Evolutionary conservation across 2,113 vertebrate genomes (phyloP).

Genomic region (Periophthalmodon schlosseri): DNA sequence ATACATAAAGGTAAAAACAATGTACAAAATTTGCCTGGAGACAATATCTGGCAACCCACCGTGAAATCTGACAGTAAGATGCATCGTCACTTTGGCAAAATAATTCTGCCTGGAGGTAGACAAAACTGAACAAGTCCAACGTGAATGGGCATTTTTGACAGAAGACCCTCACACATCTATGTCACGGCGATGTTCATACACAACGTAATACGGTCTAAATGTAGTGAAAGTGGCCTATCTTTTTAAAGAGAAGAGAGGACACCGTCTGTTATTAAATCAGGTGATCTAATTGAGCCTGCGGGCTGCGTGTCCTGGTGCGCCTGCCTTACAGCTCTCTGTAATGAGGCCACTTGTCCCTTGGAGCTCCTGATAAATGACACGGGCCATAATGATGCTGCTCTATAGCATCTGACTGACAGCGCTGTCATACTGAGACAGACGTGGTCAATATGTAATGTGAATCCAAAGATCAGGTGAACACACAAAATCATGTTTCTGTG

Average conservation of each 20-base stretch:
- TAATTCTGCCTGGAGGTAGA: background rate
- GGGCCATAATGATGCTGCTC: constrained; percentile 23
- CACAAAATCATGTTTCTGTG: background rate
- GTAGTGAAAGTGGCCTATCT: background rate
- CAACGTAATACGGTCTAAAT: background rate
- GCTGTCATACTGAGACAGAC: constrained; percentile 3
- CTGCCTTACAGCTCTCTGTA: constrained; percentile 41
- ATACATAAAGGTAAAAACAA: background rate
- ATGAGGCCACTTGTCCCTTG: constrained; percentile 48
- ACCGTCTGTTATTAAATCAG: constrained; percentile 10
- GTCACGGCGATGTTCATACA: background rate
- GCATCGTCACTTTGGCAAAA: constrained; percentile 1
- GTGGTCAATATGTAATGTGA: background rate
- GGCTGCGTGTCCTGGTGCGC: constrained; percentile 27
- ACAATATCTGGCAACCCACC: constrained; percentile 17
- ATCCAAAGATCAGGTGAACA: background rate
- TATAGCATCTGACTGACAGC: constrained; percentile 46
- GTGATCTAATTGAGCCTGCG: constrained; percentile 34
- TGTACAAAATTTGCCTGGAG: constrained; percentile 16
- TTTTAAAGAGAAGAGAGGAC: background rate
- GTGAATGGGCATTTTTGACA: background rate
- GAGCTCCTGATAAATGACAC: constrained; percentile 49
- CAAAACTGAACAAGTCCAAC: background rate
- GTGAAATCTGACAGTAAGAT: constrained; percentile 24
- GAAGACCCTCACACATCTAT: background rate